Percentiles rank a stretch among this genome's conserved stretches.
phyloP scores from a whole-genome alignment of 2,888 invertebrate species.

The Lasioglossum lativentre region DNA sequence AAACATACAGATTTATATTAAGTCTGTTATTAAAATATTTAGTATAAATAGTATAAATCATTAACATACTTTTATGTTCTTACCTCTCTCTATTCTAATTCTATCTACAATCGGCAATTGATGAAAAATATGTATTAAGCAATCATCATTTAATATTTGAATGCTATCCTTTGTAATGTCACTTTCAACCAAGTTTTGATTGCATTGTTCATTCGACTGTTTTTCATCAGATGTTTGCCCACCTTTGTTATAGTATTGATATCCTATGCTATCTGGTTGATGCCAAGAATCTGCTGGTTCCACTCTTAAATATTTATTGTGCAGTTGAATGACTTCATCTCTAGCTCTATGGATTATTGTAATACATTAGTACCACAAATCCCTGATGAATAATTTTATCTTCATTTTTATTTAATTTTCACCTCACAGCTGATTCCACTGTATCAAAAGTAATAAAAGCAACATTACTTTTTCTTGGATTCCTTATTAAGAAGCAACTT shows the following conservation, averaged over 20 bases:
- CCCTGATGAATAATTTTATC: slow-evolving; percentile 18
- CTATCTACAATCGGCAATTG: slow-evolving; percentile 86
- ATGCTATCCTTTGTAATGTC: slow-evolving; percentile 76
- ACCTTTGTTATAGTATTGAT: slow-evolving; percentile 69
- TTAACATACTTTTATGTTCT: slow-evolving; percentile 24
- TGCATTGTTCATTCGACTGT: slow-evolving; percentile 40
- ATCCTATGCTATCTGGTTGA: slow-evolving; percentile 85
- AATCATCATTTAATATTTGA: slow-evolving; percentile 86
- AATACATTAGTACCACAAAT: slow-evolving; percentile 3
- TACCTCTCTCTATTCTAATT: slow-evolving; percentile 86
- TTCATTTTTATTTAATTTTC: slow-evolving; percentile 61
- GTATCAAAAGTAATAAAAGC: slow-evolving; percentile 87
- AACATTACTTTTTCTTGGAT: slow-evolving; percentile 85
- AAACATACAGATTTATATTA: not conserved
- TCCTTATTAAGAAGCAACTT: slow-evolving; percentile 86
- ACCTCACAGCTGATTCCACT: slow-evolving; percentile 86
- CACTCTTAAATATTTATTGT: slow-evolving; percentile 84
- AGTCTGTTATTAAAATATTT: slow-evolving; percentile 11
- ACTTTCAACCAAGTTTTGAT: slow-evolving; percentile 63
- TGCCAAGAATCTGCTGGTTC: slow-evolving; percentile 88
- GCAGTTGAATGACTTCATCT: slow-evolving; percentile 72
- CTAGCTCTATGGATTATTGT: slow-evolving; percentile 72
- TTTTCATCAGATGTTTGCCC: slow-evolving; percentile 64
- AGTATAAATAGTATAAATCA: not conserved
- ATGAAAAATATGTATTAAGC: slow-evolving; percentile 86